Conservation (phyloP, 2,113 vertebrate species). For the Oceanites oceanicus region DNA sequence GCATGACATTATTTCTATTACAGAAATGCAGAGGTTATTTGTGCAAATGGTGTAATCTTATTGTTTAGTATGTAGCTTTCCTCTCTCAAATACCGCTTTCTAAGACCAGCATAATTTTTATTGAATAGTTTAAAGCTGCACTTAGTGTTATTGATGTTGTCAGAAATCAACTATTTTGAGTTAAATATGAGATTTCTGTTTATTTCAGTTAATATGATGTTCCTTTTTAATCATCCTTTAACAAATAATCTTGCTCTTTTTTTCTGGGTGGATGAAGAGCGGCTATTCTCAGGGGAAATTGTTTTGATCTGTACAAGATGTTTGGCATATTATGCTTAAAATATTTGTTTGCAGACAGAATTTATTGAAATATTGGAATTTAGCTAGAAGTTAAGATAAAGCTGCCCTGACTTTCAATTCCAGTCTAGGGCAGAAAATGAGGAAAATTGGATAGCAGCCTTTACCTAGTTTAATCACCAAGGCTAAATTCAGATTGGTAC, state of each 20-base stretch:
- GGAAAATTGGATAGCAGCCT: not conserved
- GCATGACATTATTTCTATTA: not conserved
- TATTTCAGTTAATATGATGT: not conserved
- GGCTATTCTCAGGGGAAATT: not conserved
- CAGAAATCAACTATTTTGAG: not conserved
- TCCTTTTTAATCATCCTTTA: not conserved
- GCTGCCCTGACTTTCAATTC: not conserved
- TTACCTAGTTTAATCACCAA: not conserved
- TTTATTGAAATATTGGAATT: not conserved
- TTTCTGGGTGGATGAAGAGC: not conserved
- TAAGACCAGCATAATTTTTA: slow-evolving; percentile 15
- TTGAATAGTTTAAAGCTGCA: slow-evolving; percentile 31
- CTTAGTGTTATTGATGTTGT: slow-evolving; percentile 36
- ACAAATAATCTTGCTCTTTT: not conserved
- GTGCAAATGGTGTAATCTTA: slow-evolving; percentile 28
- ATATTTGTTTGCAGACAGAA: not conserved
- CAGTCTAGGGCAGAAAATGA: not conserved
- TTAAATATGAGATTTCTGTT: slow-evolving; percentile 9
- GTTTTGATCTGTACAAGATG: not conserved
- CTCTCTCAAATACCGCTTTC: not conserved
- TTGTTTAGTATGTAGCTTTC: not conserved
- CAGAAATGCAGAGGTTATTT: slow-evolving; percentile 24
- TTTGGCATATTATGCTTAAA: not conserved
- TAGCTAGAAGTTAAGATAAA: not conserved
- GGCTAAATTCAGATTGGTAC: not conserved